A percentile compares a stretch with the other conserved stretches of the same genome.
These are phyloP conservation scores for Macaria liturata DNA, from an alignment of 2,888 invertebrate species.

Conservation along the genomic window DNA sequence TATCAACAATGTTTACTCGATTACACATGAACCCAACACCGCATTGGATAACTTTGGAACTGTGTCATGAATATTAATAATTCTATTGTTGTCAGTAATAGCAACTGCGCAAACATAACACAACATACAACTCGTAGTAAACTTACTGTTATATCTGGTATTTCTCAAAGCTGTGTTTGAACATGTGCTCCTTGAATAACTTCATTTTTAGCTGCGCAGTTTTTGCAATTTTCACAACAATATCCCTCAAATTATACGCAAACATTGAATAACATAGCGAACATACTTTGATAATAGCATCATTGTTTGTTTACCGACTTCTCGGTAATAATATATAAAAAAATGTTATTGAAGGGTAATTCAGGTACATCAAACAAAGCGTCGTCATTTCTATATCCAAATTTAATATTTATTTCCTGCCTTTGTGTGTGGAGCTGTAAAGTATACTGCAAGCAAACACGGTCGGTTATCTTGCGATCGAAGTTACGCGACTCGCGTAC, in stretches of 20 bases:
- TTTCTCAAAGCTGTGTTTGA: slow-evolving; percentile 39
- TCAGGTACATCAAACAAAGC: slow-evolving; percentile 6
- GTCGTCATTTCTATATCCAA: slow-evolving; percentile 19
- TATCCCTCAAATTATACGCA: slow-evolving; percentile 14
- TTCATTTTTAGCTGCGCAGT: slow-evolving; percentile 37
- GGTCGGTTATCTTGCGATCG: slow-evolving; percentile 29
- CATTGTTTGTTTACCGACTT: slow-evolving; percentile 17
- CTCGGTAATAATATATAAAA: slow-evolving; percentile 1
- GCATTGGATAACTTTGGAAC: slow-evolving; percentile 40
- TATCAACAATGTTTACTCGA: too few relatives aligned
- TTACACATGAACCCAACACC: slow-evolving; percentile 11
- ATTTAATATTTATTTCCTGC: slow-evolving; percentile 32
- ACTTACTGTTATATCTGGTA: neutral
- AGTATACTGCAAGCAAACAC: slow-evolving; percentile 26
- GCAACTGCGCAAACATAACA: slow-evolving; percentile 54
- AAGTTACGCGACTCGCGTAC: slow-evolving; percentile 27
- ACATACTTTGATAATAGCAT: slow-evolving; percentile 30
- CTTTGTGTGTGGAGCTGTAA: slow-evolving; percentile 28
- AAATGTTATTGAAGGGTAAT: slow-evolving; percentile 3
- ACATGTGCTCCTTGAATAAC: slow-evolving; percentile 50
- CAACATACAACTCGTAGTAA: slow-evolving; percentile 8
- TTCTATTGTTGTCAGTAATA: slow-evolving; percentile 42
- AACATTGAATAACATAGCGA: slow-evolving; percentile 8
- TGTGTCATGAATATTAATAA: slow-evolving; percentile 66
- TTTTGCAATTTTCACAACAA: slow-evolving; percentile 35